Base-by-base conservation (phyloP, 2,113 vertebrate species). In the Bagarius yarrelli region DNA sequence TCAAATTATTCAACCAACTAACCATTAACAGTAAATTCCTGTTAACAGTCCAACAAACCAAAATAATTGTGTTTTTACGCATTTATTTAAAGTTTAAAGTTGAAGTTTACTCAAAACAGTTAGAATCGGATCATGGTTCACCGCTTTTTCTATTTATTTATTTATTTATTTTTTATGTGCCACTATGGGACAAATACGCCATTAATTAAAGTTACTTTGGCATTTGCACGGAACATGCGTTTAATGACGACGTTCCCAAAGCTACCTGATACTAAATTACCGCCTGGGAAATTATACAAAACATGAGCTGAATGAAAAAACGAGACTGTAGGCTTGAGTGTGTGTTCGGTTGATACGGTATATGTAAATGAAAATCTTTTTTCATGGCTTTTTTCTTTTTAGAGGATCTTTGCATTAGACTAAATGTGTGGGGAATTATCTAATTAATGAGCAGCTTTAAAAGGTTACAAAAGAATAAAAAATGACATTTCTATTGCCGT, bases 341-440 rank as follows among this genome's bases (percentile, higher is more conserved):
- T 72, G 25, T 52, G n/a, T 30, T 32, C 25, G 11, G 25, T 72
- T 72, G 69, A 72, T 72, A 52, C 27, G 69, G 69, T 72, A 30
- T 70, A 27, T 72, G 47, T 52, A 72, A 52, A 72, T 72, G 47
- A 53, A 72, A 72, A 72, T 25, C 47, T 30, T 72, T 72, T 52
- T 25, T 30, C 25, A 12, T 25, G 44, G 8, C 52, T 8, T 53
- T 25, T 25, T 14, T 52, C 25, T 30, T 25, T 50, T 50, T 71
- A 16, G 18, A 4, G 40, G 44, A 1, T 50, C 15, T 72, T 72
- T 72, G n/a, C 11, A 30, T 21, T 72, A 52, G 47, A 52, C 47
- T 16, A 52, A 72, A 72, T 72, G 69, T 72, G 69, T 52, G 9
- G 47, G 18, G 47, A 72, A 72, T 72, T 4, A 53, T 72, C 69